phyloP scores from a whole-genome alignment of 1,140 invertebrate species.

The Centruroides vittatus region DNA sequence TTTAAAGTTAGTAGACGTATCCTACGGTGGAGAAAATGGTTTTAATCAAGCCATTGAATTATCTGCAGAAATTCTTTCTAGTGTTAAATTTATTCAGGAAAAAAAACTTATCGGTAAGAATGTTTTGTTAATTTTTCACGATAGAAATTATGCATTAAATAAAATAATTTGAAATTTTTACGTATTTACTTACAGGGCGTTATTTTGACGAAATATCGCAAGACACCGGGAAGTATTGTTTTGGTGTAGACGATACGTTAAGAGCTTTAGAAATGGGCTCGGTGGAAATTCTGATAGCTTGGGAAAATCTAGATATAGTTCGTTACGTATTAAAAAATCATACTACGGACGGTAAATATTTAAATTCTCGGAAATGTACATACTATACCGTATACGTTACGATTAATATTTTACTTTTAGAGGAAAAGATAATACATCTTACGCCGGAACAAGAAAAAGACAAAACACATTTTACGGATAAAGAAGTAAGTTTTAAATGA shows the following conservation, averaged over 20 bases:
- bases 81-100: constrained; percentile 99
- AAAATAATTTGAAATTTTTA: not conserved
- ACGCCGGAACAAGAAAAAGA: constrained; percentile 97
- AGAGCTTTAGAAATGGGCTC: constrained; percentile 91
- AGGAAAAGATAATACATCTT: constrained; percentile 85
- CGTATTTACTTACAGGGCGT: constrained; percentile 39
- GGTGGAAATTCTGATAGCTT: constrained; percentile 96
- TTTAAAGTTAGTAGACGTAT: constrained; percentile 97
- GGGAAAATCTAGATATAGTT: constrained; percentile 95
- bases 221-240: constrained; percentile 98
- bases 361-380: not conserved
- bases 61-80: constrained; percentile 90
- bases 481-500: constrained; percentile 43
- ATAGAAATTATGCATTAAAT: not conserved
- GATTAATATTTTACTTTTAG: constrained; percentile 21
- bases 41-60: constrained; percentile 99
- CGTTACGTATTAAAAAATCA: constrained; percentile 92
- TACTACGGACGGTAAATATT: constrained; percentile 33
- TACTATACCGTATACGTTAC: not conserved
- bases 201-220: constrained; percentile 89
- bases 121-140: not conserved
- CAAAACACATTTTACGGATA: constrained; percentile 94
- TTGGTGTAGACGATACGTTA: constrained; percentile 94
- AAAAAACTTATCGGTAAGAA: constrained; percentile 88
- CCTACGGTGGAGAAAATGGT: constrained; percentile 98